Evolutionary conservation across 2,797 vertebrate species (phyloP).

Genomic region (Alauda arvensis): DNA sequence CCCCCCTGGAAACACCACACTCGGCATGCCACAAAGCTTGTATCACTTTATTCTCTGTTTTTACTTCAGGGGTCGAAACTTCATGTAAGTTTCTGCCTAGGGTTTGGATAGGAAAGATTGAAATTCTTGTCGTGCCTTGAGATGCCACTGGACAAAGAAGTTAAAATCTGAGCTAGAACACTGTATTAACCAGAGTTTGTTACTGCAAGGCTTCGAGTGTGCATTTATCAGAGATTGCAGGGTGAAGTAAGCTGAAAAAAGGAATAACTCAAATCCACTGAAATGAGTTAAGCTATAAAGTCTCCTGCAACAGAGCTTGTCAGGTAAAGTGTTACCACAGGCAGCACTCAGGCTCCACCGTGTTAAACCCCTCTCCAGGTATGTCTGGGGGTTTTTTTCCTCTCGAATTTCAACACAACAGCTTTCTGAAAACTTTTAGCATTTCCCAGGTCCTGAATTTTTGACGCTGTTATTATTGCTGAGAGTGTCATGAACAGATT

Average conservation of each 20-base stretch:
- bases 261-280: not conserved
- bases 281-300: not conserved
- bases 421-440: not conserved
- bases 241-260: not conserved
- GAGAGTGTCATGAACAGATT: rapidly evolving
- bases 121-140: not conserved
- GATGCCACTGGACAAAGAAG: no score
- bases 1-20: rapidly evolving
- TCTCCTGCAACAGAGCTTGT: not conserved
- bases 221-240: rapidly evolving
- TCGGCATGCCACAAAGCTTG: rapidly evolving
- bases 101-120: rapidly evolving
- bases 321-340: rapidly evolving
- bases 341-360: not conserved
- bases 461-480: rapidly evolving
- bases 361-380: rapidly evolving
- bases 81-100: rapidly evolving
- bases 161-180: rapidly evolving
- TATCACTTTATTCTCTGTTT: rapidly evolving
- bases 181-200: not conserved
- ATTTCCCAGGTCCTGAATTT: not conserved
- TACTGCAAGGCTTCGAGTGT: not conserved
- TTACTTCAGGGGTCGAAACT: rapidly evolving
- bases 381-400: no score
- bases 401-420: not conserved